Evolutionary conservation across 2,888 invertebrate species (phyloP).

Genomic region (Rapana venosa): DNA sequence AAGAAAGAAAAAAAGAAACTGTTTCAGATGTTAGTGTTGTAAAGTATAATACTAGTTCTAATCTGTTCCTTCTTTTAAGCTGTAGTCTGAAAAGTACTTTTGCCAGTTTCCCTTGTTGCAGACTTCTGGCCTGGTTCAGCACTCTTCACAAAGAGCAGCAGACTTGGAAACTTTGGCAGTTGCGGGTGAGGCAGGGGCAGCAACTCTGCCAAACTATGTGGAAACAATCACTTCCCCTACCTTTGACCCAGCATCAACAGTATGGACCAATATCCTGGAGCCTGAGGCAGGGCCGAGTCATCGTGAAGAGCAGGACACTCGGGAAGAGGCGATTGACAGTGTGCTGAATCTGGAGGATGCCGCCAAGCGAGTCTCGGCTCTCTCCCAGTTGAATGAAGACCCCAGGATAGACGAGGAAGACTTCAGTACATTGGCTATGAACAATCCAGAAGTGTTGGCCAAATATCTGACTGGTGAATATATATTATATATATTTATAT

Average conservation of each 20-base stretch:
- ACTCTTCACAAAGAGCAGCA: background rate
- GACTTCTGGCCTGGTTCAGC: background rate
- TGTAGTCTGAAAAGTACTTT: background rate
- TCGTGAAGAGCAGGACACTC: background rate
- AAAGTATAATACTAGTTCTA: too few relatives aligned
- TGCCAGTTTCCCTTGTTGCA: background rate
- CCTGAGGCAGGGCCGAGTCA: too few relatives aligned
- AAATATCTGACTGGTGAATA: slow-evolving; percentile 27
- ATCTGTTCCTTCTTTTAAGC: background rate
- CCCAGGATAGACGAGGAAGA: background rate
- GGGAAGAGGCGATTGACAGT: background rate
- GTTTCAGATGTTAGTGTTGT: too few relatives aligned
- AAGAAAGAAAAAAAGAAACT: too few relatives aligned
- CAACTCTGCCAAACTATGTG: background rate
- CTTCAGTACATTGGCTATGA: background rate
- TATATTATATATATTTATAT: too few relatives aligned
- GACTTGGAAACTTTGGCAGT: background rate
- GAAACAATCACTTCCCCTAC: background rate
- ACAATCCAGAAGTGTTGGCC: slow-evolving; percentile 6
- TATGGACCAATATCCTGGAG: background rate
- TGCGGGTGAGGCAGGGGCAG: background rate
- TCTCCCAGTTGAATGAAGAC: background rate
- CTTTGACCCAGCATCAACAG: background rate
- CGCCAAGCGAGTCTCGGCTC: background rate
- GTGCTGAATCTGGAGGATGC: slow-evolving; percentile 3